phyloP scores from a whole-genome alignment of 2,113 vertebrate genomes.

The Mustelus asterias region DNA sequence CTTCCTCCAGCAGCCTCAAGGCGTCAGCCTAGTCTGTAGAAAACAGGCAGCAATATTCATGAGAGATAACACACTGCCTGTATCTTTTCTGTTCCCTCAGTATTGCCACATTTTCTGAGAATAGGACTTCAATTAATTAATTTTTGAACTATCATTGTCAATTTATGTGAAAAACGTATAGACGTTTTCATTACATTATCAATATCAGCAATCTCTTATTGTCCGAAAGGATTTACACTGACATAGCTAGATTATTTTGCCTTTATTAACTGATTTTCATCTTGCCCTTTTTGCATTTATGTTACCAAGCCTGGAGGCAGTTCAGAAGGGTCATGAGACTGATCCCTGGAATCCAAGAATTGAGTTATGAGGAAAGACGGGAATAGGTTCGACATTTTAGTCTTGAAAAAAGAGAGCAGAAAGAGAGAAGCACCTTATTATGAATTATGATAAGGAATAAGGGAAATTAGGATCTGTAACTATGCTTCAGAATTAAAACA shows the following conservation, averaged over 20 bases:
- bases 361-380: not conserved
- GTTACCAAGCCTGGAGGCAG: not conserved
- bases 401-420: not conserved
- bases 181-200: slow-evolving; percentile 9
- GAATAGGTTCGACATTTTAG: not conserved
- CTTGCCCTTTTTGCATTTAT: not conserved
- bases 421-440: not conserved
- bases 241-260: not conserved
- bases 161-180: too few relatives aligned
- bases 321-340: not conserved
- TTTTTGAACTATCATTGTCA: slow-evolving; percentile 16
- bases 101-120: not conserved
- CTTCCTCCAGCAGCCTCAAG: not conserved
- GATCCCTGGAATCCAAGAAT: not conserved
- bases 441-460: not conserved
- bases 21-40: not conserved
- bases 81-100: not conserved
- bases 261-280: slow-evolving; percentile 19
- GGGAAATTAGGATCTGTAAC: not conserved
- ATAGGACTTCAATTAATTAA: not conserved
- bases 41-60: not conserved
- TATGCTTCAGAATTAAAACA: not conserved
- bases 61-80: not conserved
- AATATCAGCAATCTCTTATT: not conserved
- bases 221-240: slow-evolving; percentile 23